Percentiles rank a stretch among this genome's conserved stretches.
Conservation (phyloP, 2,888 invertebrate genomes). For the Chirona hameri region DNA sequence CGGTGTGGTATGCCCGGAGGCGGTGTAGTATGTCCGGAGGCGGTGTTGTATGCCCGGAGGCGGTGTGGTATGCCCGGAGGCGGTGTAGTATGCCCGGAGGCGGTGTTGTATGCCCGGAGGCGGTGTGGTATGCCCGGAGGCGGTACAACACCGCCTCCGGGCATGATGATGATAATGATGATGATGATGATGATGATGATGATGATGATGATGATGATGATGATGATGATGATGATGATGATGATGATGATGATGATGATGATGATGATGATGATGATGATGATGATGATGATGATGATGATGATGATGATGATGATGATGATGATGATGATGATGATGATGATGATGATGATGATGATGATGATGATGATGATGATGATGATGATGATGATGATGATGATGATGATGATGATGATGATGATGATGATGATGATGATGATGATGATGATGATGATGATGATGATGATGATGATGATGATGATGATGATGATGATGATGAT, state of each 20-base stretch:
- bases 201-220: constrained; percentile 9
- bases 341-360: background rate
- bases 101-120: no score
- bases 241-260: constrained; percentile 22
- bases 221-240: constrained; percentile 9
- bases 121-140: no score
- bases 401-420: background rate
- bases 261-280: constrained; percentile 22
- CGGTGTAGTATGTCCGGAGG: no score
- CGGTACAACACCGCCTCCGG: no score
- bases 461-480: background rate
- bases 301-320: background rate
- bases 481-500: background rate
- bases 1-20: no score
- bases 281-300: constrained; percentile 8
- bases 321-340: background rate
- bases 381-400: background rate
- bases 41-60: no score
- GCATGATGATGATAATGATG: no score
- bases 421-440: background rate
- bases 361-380: background rate
- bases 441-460: background rate
- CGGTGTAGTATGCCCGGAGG: no score
- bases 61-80: no score
- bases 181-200: no score